These are phyloP conservation scores for Colletes collaris DNA, from an alignment of 2,888 invertebrate species.

Conservation along the genomic window DNA sequence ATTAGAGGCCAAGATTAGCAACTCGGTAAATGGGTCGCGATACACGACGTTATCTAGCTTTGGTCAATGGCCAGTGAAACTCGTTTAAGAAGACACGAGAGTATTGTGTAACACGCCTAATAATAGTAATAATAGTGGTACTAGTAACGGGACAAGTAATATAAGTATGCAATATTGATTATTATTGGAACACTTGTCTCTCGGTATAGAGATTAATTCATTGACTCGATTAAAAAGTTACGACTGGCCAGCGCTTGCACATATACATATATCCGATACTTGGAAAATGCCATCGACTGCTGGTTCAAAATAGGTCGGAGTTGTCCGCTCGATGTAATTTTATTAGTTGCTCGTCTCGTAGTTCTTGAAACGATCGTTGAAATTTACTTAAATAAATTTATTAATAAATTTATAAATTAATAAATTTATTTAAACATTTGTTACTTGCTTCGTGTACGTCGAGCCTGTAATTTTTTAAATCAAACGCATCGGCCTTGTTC, in stretches of 20 bases:
- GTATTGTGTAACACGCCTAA: conserved; percentile 60
- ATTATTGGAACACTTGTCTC: conserved; percentile 13
- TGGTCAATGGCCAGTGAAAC: conserved; percentile 68
- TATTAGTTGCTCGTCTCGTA: too few relatives aligned
- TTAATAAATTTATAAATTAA: too few relatives aligned
- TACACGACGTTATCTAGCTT: conserved; percentile 64
- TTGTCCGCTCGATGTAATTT: too few relatives aligned
- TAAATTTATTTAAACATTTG: not conserved
- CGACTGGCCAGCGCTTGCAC: too few relatives aligned
- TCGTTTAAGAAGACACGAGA: conserved; percentile 53
- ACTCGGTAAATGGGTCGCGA: conserved; percentile 64
- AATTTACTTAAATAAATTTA: too few relatives aligned
- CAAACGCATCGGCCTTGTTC: conserved; percentile 1
- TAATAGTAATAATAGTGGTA: conserved; percentile 54
- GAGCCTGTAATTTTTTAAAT: not conserved
- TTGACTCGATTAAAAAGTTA: not conserved
- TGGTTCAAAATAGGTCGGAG: too few relatives aligned
- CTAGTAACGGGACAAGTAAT: conserved; percentile 13
- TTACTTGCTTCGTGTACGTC: not conserved
- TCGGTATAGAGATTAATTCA: not conserved
- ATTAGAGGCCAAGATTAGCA: conserved; percentile 60
- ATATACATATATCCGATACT: too few relatives aligned
- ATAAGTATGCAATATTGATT: conserved; percentile 9
- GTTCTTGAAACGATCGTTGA: too few relatives aligned
- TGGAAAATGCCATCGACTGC: too few relatives aligned